Conservation (phyloP, 2,113 vertebrate genomes). For the Oreochromis tanganicae region DNA sequence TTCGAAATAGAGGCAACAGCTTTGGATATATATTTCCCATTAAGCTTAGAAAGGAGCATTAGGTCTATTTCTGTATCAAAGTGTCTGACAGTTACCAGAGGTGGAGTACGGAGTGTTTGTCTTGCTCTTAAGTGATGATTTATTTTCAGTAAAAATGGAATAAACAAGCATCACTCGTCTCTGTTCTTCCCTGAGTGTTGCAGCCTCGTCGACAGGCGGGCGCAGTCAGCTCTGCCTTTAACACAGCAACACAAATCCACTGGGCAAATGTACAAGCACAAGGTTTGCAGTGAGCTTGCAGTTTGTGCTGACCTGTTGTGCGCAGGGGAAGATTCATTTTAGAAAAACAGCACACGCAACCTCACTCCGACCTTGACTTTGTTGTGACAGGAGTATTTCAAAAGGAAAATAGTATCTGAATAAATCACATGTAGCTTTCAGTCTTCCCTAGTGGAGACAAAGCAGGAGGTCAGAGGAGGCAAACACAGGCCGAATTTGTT, state of each 20-base stretch:
- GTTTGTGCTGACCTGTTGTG: background rate
- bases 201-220: background rate
- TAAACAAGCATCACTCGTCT: background rate
- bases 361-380: background rate
- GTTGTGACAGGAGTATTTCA: background rate
- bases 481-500: background rate
- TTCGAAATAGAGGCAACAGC: background rate
- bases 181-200: accelerated
- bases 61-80: background rate
- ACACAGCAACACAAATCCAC: background rate
- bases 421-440: background rate
- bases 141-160: background rate
- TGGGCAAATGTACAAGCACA: background rate
- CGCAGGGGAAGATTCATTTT: background rate
- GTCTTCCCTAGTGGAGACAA: background rate
- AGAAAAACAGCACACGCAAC: background rate
- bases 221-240: background rate
- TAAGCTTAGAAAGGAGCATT: background rate
- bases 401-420: background rate
- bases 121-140: background rate
- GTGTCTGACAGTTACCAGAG: background rate
- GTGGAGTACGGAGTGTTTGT: background rate
- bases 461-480: background rate
- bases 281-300: background rate
- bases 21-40: background rate